These are phyloP conservation scores for Trematomus loennbergii DNA, from an alignment of 2,113 vertebrate genomes.

Conservation along the genomic window DNA sequence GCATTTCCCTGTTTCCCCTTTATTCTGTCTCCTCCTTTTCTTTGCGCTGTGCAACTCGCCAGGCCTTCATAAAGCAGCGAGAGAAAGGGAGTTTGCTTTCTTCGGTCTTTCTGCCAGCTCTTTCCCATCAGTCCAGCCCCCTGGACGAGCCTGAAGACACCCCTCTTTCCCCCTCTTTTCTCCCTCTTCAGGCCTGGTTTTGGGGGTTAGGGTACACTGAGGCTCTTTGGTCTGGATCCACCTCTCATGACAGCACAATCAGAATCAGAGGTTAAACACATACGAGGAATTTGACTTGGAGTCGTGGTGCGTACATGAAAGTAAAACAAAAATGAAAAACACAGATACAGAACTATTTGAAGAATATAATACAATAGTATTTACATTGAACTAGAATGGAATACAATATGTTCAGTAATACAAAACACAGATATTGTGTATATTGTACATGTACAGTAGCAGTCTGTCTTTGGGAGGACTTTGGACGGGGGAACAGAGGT, in stretches of 20 bases:
- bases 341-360: no score
- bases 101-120: slow-evolving; percentile 68
- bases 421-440: no score
- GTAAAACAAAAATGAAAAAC: no score
- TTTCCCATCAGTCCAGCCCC: slow-evolving; percentile 82
- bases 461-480: slow-evolving; percentile 40
- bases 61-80: slow-evolving; percentile 75
- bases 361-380: no score
- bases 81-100: slow-evolving; percentile 66
- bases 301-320: no score
- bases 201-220: neutral
- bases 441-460: slow-evolving; percentile 6
- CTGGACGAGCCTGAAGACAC: slow-evolving; percentile 71
- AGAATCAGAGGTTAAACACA: no score
- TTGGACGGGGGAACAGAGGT: slow-evolving; percentile 37
- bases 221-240: slow-evolving; percentile 25
- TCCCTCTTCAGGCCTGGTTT: slow-evolving; percentile 13
- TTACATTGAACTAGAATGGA: no score
- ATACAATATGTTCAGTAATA: no score
- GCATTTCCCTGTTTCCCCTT: slow-evolving; percentile 15
- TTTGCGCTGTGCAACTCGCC: slow-evolving; percentile 59
- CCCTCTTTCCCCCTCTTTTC: slow-evolving; percentile 38
- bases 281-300: no score
- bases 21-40: slow-evolving; percentile 26
- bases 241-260: no score